Evolutionary conservation across 2,888 invertebrate species (phyloP).

Genomic region (Patella depressa): DNA sequence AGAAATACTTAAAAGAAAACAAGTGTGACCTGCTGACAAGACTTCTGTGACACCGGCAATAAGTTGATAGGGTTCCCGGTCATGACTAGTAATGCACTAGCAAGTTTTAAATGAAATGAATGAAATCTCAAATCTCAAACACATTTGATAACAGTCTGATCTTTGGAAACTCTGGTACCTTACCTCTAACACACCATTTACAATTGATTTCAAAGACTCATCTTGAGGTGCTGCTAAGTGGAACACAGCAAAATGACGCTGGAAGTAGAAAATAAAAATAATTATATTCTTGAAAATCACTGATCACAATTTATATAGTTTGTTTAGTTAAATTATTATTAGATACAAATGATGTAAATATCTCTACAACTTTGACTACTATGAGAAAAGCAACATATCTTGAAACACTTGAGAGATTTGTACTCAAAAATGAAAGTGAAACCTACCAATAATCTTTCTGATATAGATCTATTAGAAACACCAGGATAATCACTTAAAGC

Average conservation of each 20-base stretch:
- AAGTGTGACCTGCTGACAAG: no score
- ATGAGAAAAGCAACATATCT: background rate
- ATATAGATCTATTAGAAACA: conserved; percentile 52
- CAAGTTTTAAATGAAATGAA: no score
- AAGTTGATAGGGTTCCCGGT: no score
- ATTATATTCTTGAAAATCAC: no score
- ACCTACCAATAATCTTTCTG: conserved; percentile 65
- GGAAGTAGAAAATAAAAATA: conserved; percentile 31
- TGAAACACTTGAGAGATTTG: background rate
- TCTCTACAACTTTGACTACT: background rate
- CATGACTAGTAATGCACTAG: no score
- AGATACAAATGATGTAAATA: background rate
- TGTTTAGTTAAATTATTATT: background rate
- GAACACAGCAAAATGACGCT: conserved; percentile 71
- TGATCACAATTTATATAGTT: no score
- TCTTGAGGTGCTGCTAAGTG: conserved; percentile 64
- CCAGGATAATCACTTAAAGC: conserved; percentile 63
- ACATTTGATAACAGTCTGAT: no score
- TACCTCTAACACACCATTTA: conserved; percentile 69
- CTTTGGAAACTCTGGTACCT: conserved; percentile 15
- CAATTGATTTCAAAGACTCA: conserved; percentile 62
- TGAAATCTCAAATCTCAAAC: no score
- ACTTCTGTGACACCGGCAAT: no score
- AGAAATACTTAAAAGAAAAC: no score
- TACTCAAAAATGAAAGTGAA: background rate